phyloP scores from a whole-genome alignment of 2,797 vertebrate genomes.

The Gastrophryne carolinensis region DNA sequence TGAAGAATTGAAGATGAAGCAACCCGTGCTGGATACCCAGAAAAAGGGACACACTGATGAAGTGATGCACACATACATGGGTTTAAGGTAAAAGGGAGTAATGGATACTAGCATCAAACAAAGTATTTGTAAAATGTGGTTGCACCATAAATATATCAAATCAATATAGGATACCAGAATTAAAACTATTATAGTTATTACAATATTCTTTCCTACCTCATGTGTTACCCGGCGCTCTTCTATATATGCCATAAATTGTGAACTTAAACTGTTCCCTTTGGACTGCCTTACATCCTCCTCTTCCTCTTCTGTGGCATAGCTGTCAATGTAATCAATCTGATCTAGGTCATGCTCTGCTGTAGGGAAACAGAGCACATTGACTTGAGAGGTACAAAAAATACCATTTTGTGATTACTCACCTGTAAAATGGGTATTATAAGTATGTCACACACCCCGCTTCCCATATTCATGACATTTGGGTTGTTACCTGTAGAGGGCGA shows the following conservation, averaged over 20 bases:
- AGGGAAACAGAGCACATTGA: background rate
- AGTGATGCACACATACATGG: too few relatives aligned
- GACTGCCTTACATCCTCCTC: constrained; percentile 74
- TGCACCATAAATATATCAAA: background rate
- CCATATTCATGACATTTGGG: too few relatives aligned
- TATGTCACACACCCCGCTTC: too few relatives aligned
- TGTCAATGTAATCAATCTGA: constrained; percentile 96
- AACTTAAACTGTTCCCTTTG: constrained; percentile 84
- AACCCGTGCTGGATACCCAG: too few relatives aligned
- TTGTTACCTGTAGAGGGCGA: too few relatives aligned
- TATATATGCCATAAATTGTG: constrained; percentile 95
- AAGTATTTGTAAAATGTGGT: background rate
- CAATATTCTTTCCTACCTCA: constrained; percentile 70
- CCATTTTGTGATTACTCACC: too few relatives aligned
- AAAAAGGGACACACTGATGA: too few relatives aligned
- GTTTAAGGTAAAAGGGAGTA: too few relatives aligned
- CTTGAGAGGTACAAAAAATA: too few relatives aligned
- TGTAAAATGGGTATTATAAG: too few relatives aligned
- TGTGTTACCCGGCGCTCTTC: constrained; percentile 84
- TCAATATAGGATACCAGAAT: background rate
- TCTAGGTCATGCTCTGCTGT: constrained; percentile 83
- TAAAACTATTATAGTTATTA: background rate
- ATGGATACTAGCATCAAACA: too few relatives aligned
- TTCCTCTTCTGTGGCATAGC: constrained; percentile 87
- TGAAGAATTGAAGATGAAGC: too few relatives aligned